Percentiles rank a stretch among this genome's conserved stretches.
Conservation (phyloP, 1,140 invertebrate species). For the Pseudomyrmex concolor region DNA sequence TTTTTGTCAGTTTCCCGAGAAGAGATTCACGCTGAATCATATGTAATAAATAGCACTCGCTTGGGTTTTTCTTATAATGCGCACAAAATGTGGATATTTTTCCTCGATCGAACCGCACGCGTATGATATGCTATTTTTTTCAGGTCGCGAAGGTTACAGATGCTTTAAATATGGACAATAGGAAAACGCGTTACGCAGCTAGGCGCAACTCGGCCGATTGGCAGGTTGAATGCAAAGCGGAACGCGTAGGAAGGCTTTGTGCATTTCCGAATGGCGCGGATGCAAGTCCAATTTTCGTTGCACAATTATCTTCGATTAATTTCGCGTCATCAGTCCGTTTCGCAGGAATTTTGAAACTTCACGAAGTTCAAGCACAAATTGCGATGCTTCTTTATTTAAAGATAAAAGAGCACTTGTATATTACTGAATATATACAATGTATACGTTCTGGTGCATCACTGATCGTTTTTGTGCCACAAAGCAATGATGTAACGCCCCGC, state of each 20-base stretch:
- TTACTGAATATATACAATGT: background rate
- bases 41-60: background rate
- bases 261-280: constrained; percentile 15
- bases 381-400: too few relatives aligned
- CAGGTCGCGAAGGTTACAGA: constrained; percentile 36
- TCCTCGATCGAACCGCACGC: background rate
- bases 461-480: background rate
- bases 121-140: constrained; percentile 21
- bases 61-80: background rate
- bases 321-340: background rate
- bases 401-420: too few relatives aligned
- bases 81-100: constrained; percentile 1
- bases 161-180: constrained; percentile 45
- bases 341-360: too few relatives aligned
- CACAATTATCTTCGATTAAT: constrained; percentile 2
- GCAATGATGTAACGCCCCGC: constrained; percentile 44
- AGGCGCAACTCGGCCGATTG: constrained; percentile 22
- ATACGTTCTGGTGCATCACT: background rate
- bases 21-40: constrained; percentile 32
- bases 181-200: constrained; percentile 23
- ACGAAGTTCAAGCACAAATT: too few relatives aligned
- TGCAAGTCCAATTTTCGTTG: background rate
- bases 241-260: constrained; percentile 10
- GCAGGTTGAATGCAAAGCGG: constrained; percentile 24
- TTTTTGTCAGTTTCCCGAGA: too few relatives aligned